Base-by-base conservation (phyloP, 2,888 invertebrate species). In the Itoplectis maculator region DNA sequence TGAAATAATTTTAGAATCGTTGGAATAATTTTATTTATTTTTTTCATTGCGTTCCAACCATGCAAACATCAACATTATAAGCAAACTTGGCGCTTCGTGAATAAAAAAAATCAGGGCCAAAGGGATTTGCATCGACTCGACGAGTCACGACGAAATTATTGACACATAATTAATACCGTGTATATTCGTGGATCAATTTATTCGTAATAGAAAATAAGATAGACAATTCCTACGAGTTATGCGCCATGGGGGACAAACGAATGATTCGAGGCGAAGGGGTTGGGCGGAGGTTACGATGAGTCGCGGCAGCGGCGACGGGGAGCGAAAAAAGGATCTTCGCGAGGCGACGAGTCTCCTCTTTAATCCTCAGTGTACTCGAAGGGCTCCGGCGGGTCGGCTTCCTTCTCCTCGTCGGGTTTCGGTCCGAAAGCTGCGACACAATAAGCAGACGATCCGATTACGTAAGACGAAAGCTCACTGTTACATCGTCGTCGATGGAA, bases 311-410 rank as follows among this genome's bases (percentile, higher is more conserved):
- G 74, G 69, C 73, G 74, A 70, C 18, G 54, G 68, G 49, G 29
- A 61, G 54, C 42, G 29, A 49, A n/a, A n/a, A n/a, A n/a, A n/a
- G 4, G n/a, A 47, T 69, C 9, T 47, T 51, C 37, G 56, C 0
- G 15, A 2, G 2, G 29, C 5, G n/a, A 20, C 5, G n/a, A 20
- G n/a, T 15, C 47, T 15, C 2, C 29, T 47, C 59, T 86, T 94
- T 95, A 96, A 93, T 97, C 97, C 93, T 99, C 99, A 88, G 95
- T 95, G 94, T 97, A 99, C 94, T 99, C 98, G 92, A 99, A 99
- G 85, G 99, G 98, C 94, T 99, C 99, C 90, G 99, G 99, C 56
- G 99, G 98, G 89, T 98, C 98, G 0, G 99, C 98, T 93, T 99
- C 99, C 90, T 98, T 98, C 88, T 98, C 98, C 90, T 99, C 99